Evolutionary conservation across 1,140 invertebrate species (phyloP).

Genomic region (Drepana arcuata): DNA sequence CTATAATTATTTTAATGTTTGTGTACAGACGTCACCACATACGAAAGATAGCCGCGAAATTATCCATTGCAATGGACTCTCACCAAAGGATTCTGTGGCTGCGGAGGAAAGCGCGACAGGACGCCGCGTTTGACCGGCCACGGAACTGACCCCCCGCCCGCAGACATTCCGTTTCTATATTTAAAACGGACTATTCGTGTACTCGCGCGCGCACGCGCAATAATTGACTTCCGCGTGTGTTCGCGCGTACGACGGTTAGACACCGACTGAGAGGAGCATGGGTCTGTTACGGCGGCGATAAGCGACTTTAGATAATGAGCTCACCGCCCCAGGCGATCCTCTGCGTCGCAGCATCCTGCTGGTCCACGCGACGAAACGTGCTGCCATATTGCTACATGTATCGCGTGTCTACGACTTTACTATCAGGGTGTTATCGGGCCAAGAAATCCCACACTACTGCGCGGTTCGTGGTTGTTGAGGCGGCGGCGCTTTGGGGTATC

Average conservation of each 20-base stretch:
- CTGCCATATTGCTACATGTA: conserved; percentile 27
- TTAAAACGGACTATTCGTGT: conserved; percentile 63
- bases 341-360: conserved; percentile 52
- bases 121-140: conserved; percentile 79
- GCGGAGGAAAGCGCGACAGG: conserved; percentile 68
- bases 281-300: conserved; percentile 45
- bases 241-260: conserved; percentile 59
- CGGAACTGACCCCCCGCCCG: conserved; percentile 74
- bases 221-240: conserved; percentile 64
- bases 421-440: conserved; percentile 30
- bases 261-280: conserved; percentile 52
- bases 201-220: conserved; percentile 57
- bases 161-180: conserved; percentile 64
- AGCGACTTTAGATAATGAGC: conserved; percentile 58
- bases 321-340: conserved; percentile 62
- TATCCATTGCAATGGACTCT: conserved; percentile 37
- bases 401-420: not conserved
- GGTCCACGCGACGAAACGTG: conserved; percentile 51
- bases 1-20: conserved; percentile 56
- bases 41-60: conserved; percentile 33
- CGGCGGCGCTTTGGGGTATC: conserved; percentile 46
- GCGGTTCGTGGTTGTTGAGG: conserved; percentile 26
- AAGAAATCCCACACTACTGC: conserved; percentile 47
- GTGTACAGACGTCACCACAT: conserved; percentile 50
- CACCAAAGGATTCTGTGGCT: conserved; percentile 63